Evolutionary conservation across 2,797 vertebrate genomes (phyloP).

Genomic region (Leptoclinus maculatus): DNA sequence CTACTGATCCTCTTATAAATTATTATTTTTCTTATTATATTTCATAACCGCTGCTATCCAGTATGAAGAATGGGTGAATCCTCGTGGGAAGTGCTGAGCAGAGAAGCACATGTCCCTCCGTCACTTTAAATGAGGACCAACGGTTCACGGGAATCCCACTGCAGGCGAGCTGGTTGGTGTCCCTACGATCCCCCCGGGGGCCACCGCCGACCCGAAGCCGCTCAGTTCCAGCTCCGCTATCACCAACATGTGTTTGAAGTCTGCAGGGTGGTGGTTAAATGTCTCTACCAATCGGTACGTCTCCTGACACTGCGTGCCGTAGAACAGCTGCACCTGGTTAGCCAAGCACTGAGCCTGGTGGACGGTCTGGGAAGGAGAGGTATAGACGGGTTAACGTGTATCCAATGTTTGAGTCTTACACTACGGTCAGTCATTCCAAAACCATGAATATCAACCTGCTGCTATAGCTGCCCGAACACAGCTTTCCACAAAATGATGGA

Average conservation of each 20-base stretch:
- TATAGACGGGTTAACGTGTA: background rate
- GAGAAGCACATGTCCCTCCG: background rate
- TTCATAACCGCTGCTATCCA: background rate
- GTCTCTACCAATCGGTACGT: constrained; percentile 89
- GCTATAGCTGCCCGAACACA: background rate
- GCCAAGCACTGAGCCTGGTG: constrained; percentile 95
- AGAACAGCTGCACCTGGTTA: constrained; percentile 98
- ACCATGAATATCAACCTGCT: background rate
- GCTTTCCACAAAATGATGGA: background rate
- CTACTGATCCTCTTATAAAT: background rate
- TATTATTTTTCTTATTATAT: too few species aligned
- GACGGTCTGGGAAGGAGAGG: constrained; percentile 82
- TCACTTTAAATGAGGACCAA: background rate
- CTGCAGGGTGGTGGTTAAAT: constrained; percentile 91
- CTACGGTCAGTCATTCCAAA: background rate
- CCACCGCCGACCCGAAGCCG: constrained; percentile 74
- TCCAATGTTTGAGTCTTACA: background rate
- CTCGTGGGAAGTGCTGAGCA: background rate
- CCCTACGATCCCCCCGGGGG: background rate
- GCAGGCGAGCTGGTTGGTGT: background rate
- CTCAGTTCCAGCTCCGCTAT: constrained; percentile 93
- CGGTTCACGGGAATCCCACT: background rate
- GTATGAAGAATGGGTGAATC: background rate
- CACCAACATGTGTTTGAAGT: constrained; percentile 94
- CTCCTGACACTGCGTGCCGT: constrained; percentile 86